Evolutionary conservation across 2,888 invertebrate species (phyloP), one percentile per base, ranked within the genome.

Genomic region (Ochropacha duplaris): DNA sequence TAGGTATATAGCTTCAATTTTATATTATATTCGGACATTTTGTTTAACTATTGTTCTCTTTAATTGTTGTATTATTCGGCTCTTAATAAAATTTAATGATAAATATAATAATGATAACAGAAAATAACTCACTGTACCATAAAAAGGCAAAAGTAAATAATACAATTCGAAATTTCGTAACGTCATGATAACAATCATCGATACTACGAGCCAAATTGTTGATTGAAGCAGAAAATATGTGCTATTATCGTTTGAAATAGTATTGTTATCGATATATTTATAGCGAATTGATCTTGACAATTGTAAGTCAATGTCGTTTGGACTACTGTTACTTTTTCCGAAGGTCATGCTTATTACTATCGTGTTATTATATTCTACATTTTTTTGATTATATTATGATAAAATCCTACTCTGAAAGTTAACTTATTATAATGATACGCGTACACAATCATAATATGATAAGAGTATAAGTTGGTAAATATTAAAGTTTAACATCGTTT

Each of bases 231-330:
- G 28, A 52, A 22, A 31, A 34, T 50, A 22, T 52, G 19, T 34
- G 19, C 19, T 14, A 12, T 52, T 52, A 9, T 31, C 22, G 52
- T 1, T 19, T 14, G 22, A 52, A 31, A 51, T 14, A 22, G 8
- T 54, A 49, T 1, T 8, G 0, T 3, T 0, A 6, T 60, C 52
- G 50, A 54, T 60, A 59, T 58, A 60, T 57, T 58, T 19, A 26
- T 54, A 66, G 61, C 58, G 56, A 60, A 60, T 52, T 57, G 56
- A 60, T 59, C 26, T 24, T 60, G 52, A 52, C 62, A 57, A 63
- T 67, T 63, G 68, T 69, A 72, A 69, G 69, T 72, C 75, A 75
- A 75, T 73, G 71, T 49, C 71, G 62, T 57, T 44, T 44, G n/a
- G 44, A 44, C 44, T 19, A 56, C 52, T 50, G 44, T 24, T 26